Percentiles rank a stretch among this genome's conserved stretches.
Evolutionary conservation across 23 tunicate genomes (phyloP).

Genomic region (Halocynthia roretzi): DNA sequence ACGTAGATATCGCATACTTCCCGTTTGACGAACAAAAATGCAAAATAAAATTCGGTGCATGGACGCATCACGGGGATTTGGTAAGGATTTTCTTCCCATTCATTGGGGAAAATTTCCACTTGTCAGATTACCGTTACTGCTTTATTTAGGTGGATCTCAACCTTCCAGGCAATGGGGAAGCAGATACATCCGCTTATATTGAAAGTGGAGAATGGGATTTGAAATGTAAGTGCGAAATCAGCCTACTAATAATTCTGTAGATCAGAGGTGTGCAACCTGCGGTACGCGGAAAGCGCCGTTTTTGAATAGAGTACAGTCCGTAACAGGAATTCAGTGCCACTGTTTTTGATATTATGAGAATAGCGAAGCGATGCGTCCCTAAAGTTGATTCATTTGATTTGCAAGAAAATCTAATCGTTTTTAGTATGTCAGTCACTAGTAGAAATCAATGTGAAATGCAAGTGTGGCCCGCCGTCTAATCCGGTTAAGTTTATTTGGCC

Average conservation of each 20-base stretch:
- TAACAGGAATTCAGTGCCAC: too few species aligned
- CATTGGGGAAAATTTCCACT: not conserved
- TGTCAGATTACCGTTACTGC: not conserved
- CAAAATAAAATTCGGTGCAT: conserved; percentile 73
- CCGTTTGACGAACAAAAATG: conserved; percentile 91
- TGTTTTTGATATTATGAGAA: too few species aligned
- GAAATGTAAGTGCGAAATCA: conserved; percentile 33
- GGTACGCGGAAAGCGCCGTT: too few species aligned
- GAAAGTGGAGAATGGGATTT: conserved; percentile 84
- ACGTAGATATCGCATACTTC: conserved; percentile 67
- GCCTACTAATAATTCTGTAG: not conserved
- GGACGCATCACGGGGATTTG: conserved; percentile 80
- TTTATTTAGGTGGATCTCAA: conserved; percentile 50
- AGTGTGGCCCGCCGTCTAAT: too few species aligned
- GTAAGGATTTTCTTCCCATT: conserved; percentile 20
- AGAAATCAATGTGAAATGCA: too few species aligned
- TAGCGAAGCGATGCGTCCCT: too few species aligned
- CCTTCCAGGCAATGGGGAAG: conserved; percentile 20
- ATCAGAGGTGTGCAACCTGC: not conserved
- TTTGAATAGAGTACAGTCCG: too few species aligned
- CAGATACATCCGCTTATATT: conserved; percentile 32
- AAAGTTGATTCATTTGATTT: too few species aligned
- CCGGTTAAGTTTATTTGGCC: too few species aligned
- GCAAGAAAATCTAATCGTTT: too few species aligned
- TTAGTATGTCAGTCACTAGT: too few species aligned